Evolutionary conservation across 2,797 vertebrate genomes (phyloP).

Genomic region (Etheostoma nigrum): DNA sequence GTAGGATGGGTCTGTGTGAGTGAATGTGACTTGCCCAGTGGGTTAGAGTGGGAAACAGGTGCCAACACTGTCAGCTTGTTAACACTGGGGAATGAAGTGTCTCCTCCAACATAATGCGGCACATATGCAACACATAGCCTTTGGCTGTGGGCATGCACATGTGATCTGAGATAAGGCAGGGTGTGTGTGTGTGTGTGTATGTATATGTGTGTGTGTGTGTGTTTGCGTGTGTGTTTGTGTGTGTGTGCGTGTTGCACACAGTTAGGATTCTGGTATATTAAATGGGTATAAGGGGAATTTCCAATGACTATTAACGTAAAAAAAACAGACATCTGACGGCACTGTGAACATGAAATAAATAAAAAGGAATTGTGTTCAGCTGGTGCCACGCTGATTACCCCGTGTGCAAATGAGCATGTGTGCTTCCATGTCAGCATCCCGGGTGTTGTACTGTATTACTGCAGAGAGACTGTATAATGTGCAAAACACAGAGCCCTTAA

Average conservation of each 20-base stretch:
- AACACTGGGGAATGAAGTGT: conserved; percentile 65
- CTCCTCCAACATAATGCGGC: conserved; percentile 59
- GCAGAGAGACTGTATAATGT: conserved; percentile 10
- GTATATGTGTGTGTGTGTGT: not conserved
- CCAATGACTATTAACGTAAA: conserved; percentile 4
- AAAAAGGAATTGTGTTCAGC: conserved; percentile 10
- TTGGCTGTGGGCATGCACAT: conserved; percentile 64
- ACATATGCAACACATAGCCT: conserved; percentile 78
- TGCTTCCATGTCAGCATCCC: conserved; percentile 11
- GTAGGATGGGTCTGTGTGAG: conserved; percentile 58
- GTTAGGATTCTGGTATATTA: conserved; percentile 17
- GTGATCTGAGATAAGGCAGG: conserved; percentile 22
- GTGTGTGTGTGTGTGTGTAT: not conserved
- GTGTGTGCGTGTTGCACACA: not conserved
- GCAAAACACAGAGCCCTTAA: conserved; percentile 35
- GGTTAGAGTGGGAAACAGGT: conserved; percentile 72
- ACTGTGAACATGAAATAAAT: conserved; percentile 8
- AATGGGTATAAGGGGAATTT: conserved; percentile 13
- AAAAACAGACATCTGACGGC: conserved; percentile 2
- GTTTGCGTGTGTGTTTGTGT: conserved; percentile 3
- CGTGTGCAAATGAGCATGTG: not conserved
- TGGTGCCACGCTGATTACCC: conserved; percentile 5
- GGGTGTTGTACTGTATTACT: conserved; percentile 4
- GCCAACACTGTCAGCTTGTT: conserved; percentile 78
- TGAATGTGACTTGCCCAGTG: conserved; percentile 64